Evolutionary conservation across 1,140 invertebrate species (phyloP).

Genomic region (Ips nitidus): DNA sequence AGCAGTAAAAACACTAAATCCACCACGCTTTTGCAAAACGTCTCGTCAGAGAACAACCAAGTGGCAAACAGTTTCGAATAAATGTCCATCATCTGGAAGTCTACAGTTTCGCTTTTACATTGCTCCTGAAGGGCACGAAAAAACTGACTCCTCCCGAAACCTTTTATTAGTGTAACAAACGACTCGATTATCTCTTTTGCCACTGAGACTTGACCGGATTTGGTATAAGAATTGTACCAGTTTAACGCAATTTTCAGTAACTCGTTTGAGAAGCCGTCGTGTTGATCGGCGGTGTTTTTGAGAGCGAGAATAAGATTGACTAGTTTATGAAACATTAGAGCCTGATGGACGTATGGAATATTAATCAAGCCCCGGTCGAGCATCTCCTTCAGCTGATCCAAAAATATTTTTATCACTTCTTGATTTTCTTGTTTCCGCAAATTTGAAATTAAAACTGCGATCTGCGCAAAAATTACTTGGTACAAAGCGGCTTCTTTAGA

Average conservation of each 20-base stretch:
- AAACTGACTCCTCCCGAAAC: slow-evolving; percentile 55
- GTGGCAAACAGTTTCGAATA: slow-evolving; percentile 55
- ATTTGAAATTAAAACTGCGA: background rate
- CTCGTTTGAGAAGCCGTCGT: too few species aligned
- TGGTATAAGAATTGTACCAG: too few species aligned
- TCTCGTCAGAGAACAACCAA: slow-evolving; percentile 53
- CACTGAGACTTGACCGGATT: slow-evolving; percentile 35
- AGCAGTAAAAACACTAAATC: slow-evolving; percentile 63
- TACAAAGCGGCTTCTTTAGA: slow-evolving; percentile 49
- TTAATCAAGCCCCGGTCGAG: too few species aligned
- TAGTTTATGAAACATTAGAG: too few species aligned
- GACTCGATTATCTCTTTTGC: slow-evolving; percentile 49
- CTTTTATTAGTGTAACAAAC: slow-evolving; percentile 50
- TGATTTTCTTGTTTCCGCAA: background rate
- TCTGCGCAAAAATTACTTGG: slow-evolving; percentile 53
- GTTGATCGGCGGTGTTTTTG: too few species aligned
- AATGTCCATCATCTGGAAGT: slow-evolving; percentile 49
- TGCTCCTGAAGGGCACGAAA: slow-evolving; percentile 42
- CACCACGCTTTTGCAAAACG: slow-evolving; percentile 55
- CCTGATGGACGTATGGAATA: too few species aligned
- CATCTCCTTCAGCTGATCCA: too few species aligned
- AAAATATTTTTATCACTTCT: background rate
- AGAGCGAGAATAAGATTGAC: too few species aligned
- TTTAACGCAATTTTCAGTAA: too few species aligned
- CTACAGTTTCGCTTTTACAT: slow-evolving; percentile 44